Evolutionary conservation across 2,797 vertebrate genomes (phyloP), one percentile per base, ranked within the genome.

Genomic region (Leptodactylus fallax): DNA sequence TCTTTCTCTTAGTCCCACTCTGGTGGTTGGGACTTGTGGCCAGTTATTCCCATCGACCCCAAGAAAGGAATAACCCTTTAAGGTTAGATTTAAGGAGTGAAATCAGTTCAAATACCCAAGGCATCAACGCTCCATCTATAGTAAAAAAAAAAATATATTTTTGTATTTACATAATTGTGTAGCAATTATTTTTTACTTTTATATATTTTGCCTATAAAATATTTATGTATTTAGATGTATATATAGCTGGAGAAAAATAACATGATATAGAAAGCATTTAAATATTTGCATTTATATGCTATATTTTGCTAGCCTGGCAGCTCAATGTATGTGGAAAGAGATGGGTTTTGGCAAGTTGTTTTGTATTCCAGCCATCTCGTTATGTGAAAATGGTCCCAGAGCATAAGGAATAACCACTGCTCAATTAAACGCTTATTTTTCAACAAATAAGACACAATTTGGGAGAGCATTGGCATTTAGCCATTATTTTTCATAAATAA

Each of bases 371-470:
- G 72, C 83, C 71, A 85, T 85, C 72, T 77, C 58, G 77, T 77
- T 85, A 77, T 78, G 45, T 53, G 14, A 85, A 74, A 85, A 63
- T 65, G 72, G 72, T 85, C 83, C 83, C 83, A 85, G 58, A 85
- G 45, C 83, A 78, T 63, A 85, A 63, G 72, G 83, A 85, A 61
- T 85, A 47, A 53, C 61, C 72, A 53, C 58, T 14, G 58, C 72
- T 85, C 83, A 85, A 65, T 85, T 77, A 78, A 77, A 65, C 77
- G 58, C 36, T 63, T 78, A 51, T 77, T 51, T 77, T 63, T 69
- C 53, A 27, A 78, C 71, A 85, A 77, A 85, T 77, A 85, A 63
- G 51, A 47, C 14, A 61, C 71, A 49, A 65, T 85, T 85, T 63
- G 36, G 23, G 7, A 60, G 53, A 49, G n/a, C 72, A 53, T n/a